Conservation (phyloP, 2,113 vertebrate genomes). For the Mystacornis crossleyi region DNA sequence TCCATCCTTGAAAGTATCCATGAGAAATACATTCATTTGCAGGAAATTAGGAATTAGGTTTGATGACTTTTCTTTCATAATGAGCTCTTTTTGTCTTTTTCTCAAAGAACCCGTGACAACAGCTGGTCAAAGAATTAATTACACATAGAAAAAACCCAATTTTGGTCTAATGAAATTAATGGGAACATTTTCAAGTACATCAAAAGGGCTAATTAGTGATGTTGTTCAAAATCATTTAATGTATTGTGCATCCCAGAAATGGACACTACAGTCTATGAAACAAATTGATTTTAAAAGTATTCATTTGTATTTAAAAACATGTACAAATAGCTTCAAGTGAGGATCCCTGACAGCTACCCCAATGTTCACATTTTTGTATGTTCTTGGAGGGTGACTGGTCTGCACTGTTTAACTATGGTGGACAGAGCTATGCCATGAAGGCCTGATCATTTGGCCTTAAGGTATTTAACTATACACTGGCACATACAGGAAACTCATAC, state of each 20-base stretch:
- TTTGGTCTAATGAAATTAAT: not conserved
- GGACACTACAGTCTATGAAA: not conserved
- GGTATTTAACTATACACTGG: not conserved
- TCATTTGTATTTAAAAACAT: not conserved
- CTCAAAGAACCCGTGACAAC: not conserved
- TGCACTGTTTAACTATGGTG: not conserved
- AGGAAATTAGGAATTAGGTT: not conserved
- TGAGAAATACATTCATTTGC: not conserved
- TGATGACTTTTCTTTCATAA: not conserved
- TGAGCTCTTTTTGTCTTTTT: not conserved
- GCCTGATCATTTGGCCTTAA: not conserved
- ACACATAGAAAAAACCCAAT: rapidly evolving
- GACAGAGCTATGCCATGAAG: not conserved
- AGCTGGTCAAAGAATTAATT: not conserved
- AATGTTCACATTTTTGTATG: not conserved
- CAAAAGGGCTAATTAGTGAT: not conserved
- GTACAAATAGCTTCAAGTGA: not conserved
- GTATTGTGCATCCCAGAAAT: not conserved
- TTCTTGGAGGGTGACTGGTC: not conserved
- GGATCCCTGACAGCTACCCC: too few species aligned
- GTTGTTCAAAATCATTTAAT: not conserved
- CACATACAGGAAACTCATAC: not conserved
- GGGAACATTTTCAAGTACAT: not conserved
- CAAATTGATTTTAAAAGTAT: not conserved
- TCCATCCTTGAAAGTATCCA: not conserved